Conservation (phyloP, 2,113 vertebrate species). For the Acanthochromis polyacanthus region DNA sequence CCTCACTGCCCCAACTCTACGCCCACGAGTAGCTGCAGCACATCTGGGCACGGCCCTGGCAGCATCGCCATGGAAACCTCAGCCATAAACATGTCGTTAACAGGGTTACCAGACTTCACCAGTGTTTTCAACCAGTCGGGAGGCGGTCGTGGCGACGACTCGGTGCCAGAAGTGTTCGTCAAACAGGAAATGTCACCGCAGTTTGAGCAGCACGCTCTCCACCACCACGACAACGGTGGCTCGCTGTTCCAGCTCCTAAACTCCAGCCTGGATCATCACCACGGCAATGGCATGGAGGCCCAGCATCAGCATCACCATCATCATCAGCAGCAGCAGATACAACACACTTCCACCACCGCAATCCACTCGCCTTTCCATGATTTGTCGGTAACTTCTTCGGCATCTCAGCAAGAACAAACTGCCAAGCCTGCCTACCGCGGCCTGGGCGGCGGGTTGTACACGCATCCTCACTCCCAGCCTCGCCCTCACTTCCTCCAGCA, state of each 20-base stretch:
- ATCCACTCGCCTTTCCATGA: slow-evolving; percentile 73
- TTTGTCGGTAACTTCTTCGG: slow-evolving; percentile 83
- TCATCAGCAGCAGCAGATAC: slow-evolving; percentile 68
- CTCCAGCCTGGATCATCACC: slow-evolving; percentile 92
- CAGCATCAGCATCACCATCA: slow-evolving; percentile 67
- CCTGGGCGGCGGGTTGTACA: slow-evolving; percentile 85
- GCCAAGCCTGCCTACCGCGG: slow-evolving; percentile 90
- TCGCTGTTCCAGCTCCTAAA: slow-evolving; percentile 95
- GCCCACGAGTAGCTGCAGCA: slow-evolving; percentile 54
- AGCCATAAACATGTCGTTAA: slow-evolving; percentile 72
- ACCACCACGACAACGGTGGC: slow-evolving; percentile 82
- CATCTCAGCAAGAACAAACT: slow-evolving; percentile 86
- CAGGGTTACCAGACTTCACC: slow-evolving; percentile 95
- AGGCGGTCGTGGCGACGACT: slow-evolving; percentile 32
- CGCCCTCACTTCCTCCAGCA: slow-evolving; percentile 86
- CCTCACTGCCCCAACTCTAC: slow-evolving; percentile 85
- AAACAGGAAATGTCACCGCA: slow-evolving; percentile 94
- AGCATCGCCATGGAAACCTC: slow-evolving; percentile 73
- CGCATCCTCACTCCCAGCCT: slow-evolving; percentile 64
- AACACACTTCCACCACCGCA: slow-evolving; percentile 63
- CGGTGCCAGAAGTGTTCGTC: slow-evolving; percentile 89
- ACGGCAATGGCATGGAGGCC: slow-evolving; percentile 79
- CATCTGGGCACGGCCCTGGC: slow-evolving; percentile 55
- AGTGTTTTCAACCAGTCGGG: slow-evolving; percentile 92
- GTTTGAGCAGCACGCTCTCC: slow-evolving; percentile 70